Evolutionary conservation across 2,797 vertebrate species (phyloP).

Genomic region (Otus scops): DNA sequence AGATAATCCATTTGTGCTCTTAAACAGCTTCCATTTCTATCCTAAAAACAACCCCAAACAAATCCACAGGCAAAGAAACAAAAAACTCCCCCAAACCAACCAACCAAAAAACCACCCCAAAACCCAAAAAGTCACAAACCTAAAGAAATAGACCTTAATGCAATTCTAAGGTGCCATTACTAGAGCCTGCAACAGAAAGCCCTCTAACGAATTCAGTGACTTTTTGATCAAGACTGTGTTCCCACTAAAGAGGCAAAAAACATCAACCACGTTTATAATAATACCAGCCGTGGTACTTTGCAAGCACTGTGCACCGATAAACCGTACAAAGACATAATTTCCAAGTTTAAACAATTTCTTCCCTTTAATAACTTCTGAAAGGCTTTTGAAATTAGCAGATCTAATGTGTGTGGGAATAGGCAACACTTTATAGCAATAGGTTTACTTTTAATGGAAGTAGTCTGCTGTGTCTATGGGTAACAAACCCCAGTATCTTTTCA

Average conservation of each 20-base stretch:
- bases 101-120: background rate
- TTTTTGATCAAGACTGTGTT: background rate
- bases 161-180: background rate
- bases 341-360: slow-evolving; percentile 25
- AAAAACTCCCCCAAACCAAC: background rate
- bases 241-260: background rate
- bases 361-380: slow-evolving; percentile 44
- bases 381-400: slow-evolving; percentile 45
- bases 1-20: background rate
- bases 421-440: slow-evolving; percentile 33
- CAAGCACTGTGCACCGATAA: background rate
- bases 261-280: background rate
- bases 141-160: background rate
- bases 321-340: slow-evolving; percentile 17
- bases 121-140: background rate
- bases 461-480: slow-evolving; percentile 25
- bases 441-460: slow-evolving; percentile 57
- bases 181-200: background rate
- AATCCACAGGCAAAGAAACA: background rate
- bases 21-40: background rate
- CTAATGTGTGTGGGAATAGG: slow-evolving; percentile 46
- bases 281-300: background rate
- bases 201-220: background rate
- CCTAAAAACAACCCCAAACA: background rate
- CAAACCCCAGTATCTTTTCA: slow-evolving; percentile 40